Percentiles rank a stretch among this genome's conserved stretches.
Conservation (phyloP, 2,888 invertebrate genomes). For the Platycheirus albimanus region DNA sequence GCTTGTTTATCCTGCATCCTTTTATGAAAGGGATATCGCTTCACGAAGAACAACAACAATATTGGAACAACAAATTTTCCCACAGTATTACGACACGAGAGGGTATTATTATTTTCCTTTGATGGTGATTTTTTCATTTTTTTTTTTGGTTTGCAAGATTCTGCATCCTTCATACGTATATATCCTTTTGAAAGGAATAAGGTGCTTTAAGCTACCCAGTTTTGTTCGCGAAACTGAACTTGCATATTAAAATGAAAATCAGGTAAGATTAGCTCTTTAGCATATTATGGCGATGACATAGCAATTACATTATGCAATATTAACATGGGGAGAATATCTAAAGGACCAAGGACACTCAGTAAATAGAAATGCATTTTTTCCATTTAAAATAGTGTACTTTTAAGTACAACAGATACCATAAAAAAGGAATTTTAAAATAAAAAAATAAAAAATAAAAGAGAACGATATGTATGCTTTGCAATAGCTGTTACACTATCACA, state of each 20-base stretch:
- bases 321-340: neutral
- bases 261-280: neutral
- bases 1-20: neutral
- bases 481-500: too few species aligned
- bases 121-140: neutral
- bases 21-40: neutral
- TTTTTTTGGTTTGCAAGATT: neutral
- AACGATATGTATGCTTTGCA: too few species aligned
- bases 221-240: neutral
- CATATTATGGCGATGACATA: neutral
- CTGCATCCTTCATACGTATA: too few species aligned
- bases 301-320: neutral
- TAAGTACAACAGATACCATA: too few species aligned
- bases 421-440: too few species aligned
- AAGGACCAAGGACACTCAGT: too few species aligned
- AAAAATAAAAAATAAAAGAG: too few species aligned
- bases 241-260: neutral
- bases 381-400: too few species aligned
- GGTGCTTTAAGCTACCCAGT: neutral
- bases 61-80: neutral
- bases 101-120: neutral
- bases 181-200: neutral
- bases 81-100: neutral
- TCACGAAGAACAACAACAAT: neutral
- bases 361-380: too few species aligned